phyloP scores from a whole-genome alignment of 2,888 invertebrate genomes.

The Chymomyza caudatula region DNA sequence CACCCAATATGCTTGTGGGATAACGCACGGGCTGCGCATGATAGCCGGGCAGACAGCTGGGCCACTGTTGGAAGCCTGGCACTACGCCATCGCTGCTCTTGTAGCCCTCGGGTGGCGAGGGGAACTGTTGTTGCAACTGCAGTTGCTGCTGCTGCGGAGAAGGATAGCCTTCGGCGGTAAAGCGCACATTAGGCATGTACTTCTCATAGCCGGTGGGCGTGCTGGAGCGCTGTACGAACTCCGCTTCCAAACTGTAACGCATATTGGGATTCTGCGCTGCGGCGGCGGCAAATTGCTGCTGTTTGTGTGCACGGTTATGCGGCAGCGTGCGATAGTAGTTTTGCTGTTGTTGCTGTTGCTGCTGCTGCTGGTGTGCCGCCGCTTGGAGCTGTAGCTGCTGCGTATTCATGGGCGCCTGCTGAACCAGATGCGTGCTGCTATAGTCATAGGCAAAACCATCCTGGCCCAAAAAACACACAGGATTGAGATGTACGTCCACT shows the following conservation, averaged over 20 bases:
- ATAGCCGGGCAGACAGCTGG: constrained; percentile 79
- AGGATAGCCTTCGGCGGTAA: constrained; percentile 90
- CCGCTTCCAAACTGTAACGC: constrained; percentile 83
- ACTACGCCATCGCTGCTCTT: constrained; percentile 77
- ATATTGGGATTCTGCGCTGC: constrained; percentile 80
- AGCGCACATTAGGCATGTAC: constrained; percentile 82
- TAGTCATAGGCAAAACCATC: constrained; percentile 84
- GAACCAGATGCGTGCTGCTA: constrained; percentile 76
- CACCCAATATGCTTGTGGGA: constrained; percentile 55
- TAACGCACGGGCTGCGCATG: constrained; percentile 76
- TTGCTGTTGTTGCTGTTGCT: constrained; percentile 65
- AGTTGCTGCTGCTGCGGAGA: constrained; percentile 72
- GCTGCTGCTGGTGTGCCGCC: constrained; percentile 50
- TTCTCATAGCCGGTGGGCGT: constrained; percentile 79
- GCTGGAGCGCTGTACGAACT: constrained; percentile 81
- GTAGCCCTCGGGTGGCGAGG: constrained; percentile 85
- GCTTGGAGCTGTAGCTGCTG: constrained; percentile 54
- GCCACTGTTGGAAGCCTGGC: constrained; percentile 79
- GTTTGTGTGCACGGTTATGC: constrained; percentile 81
- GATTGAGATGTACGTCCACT: constrained; percentile 86
- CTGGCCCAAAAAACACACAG: constrained; percentile 86
- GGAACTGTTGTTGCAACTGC: constrained; percentile 78
- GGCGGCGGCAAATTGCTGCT: constrained; percentile 66
- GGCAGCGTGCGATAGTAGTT: constrained; percentile 88
- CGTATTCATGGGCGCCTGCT: constrained; percentile 47